phyloP scores from a whole-genome alignment of 2,888 invertebrate genomes.

The Troilus luridus region DNA sequence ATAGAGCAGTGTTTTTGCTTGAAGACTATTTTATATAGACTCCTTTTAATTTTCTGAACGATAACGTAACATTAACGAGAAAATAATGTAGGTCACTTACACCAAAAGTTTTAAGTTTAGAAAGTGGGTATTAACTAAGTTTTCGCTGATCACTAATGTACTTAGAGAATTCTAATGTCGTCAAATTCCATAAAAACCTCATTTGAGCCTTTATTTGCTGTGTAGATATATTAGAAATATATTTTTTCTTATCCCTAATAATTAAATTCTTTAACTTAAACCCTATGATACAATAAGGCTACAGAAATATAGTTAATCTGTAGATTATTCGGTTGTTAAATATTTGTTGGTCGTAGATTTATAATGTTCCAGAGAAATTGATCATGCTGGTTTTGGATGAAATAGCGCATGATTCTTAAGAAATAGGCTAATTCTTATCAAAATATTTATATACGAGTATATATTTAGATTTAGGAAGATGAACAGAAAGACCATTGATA shows the following conservation, averaged over 20 bases:
- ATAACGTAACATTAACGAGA: background rate
- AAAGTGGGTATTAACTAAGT: background rate
- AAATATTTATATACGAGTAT: background rate
- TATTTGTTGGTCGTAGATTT: too few relatives aligned
- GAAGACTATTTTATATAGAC: background rate
- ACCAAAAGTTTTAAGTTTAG: background rate
- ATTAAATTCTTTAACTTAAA: too few relatives aligned
- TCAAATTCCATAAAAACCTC: slow-evolving; percentile 19
- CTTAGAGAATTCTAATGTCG: background rate
- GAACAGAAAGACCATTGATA: background rate
- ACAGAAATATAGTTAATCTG: too few relatives aligned
- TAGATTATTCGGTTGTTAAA: too few relatives aligned
- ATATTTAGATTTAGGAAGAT: background rate
- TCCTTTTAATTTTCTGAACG: background rate
- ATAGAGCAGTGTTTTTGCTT: background rate
- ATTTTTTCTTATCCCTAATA: background rate
- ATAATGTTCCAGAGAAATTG: too few relatives aligned
- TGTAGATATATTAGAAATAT: background rate
- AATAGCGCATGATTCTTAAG: too few relatives aligned
- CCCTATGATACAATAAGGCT: too few relatives aligned
- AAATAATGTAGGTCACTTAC: background rate
- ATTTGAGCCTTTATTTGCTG: background rate
- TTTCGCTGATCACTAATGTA: background rate
- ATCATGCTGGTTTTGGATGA: too few relatives aligned
- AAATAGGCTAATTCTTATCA: background rate